A percentile compares a stretch with the other conserved stretches of the same genome.
These are phyloP conservation scores for Spheniscus humboldti DNA, from an alignment of 2,797 vertebrate species.

Conservation along the genomic window DNA sequence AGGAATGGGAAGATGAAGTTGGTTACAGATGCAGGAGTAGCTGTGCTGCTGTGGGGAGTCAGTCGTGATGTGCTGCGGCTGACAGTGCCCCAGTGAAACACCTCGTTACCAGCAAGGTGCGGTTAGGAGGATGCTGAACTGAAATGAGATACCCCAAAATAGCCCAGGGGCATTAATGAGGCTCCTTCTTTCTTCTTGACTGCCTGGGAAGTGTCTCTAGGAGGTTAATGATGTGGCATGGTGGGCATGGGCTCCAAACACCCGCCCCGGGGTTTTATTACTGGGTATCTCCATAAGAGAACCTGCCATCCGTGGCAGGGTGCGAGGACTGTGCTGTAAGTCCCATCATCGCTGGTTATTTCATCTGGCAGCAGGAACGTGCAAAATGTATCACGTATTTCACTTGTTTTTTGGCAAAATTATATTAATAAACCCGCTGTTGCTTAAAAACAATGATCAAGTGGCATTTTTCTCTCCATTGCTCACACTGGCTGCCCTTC, in stretches of 20 bases:
- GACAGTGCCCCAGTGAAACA: neutral
- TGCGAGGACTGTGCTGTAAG: neutral
- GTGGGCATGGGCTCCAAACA: neutral
- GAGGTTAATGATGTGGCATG: neutral
- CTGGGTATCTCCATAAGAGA: neutral
- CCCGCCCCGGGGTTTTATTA: neutral
- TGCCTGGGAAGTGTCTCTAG: neutral
- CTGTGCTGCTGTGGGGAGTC: neutral
- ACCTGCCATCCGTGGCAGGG: neutral
- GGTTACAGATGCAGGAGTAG: accelerated
- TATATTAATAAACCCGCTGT: neutral
- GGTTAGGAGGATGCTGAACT: neutral
- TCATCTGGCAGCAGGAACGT: neutral
- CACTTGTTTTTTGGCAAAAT: neutral
- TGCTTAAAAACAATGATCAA: neutral
- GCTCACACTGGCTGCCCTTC: neutral
- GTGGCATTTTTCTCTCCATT: neutral
- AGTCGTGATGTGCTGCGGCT: neutral
- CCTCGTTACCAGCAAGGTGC: neutral
- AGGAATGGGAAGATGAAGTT: neutral
- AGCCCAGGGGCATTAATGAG: neutral
- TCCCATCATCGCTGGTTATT: neutral
- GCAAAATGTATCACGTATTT: neutral
- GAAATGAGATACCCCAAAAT: neutral
- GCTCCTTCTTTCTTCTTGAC: neutral